Evolutionary conservation across 1,140 invertebrate species (phyloP), one percentile per base, ranked within the genome.

Genomic region (silkworm (Bombyx mori)): DNA sequence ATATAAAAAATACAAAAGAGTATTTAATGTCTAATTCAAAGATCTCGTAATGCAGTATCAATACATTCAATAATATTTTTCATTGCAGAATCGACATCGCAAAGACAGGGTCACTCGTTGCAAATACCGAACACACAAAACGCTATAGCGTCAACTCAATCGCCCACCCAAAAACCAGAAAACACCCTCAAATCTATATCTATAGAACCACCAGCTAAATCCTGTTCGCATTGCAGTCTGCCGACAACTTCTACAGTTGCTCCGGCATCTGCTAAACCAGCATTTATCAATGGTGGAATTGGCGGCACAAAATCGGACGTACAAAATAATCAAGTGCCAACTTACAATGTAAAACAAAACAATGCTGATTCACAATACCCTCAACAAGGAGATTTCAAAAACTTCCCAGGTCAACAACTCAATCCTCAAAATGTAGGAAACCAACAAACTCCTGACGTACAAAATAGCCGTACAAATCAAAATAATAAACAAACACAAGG

Each of bases 141-240:
- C 43, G 43, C 63, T 52, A 8, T 47, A 35, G 58, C 63, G 22
- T 12, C 56, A 42, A 46, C 54, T 54, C 52, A 65, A 58, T 43
- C 47, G 52, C 59, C 61, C 43, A 44, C 35, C 48, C 65, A 51
- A 35, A 44, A 61, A 47, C 52, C 55, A 52, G 52, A 44, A 62
- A 50, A 44, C 42, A 51, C 44, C 47, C 35, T 45, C 6, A 59
- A 35, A 62, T 22, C 59, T 44, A 44, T 57, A 49, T 52, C 52
- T 44, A 48, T 59, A 2, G 58, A 63, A 49, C 51, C 68, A 35
- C 74, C 79, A 18, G 63, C 64, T 3, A 77, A 72, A 48, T 69
- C 86, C n/a, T 89, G 88, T 58, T 84, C 86, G 22, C 68, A 72
- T 58, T 89, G 88, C 58, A 84, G 78, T 58, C 58, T 89, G 42